These are phyloP conservation scores for Scotopteryx bipunctaria DNA, from an alignment of 2,888 invertebrate species.

Conservation along the genomic window DNA sequence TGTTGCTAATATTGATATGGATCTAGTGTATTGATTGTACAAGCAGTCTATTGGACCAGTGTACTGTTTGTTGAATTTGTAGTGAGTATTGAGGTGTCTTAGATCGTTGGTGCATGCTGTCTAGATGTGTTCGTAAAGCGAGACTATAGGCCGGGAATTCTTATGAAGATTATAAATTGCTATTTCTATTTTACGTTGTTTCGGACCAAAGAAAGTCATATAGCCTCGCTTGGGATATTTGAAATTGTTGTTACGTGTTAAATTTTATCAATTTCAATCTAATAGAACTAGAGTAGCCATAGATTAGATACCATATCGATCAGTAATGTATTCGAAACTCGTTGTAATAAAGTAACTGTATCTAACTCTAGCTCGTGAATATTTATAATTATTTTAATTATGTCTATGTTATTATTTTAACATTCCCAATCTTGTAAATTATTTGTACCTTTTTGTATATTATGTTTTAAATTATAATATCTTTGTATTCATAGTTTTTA, in stretches of 20 bases:
- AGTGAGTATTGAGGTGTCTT: conserved; percentile 74
- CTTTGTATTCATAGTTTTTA: conserved; percentile 42
- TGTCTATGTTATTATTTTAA: conserved; percentile 30
- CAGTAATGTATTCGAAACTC: conserved; percentile 25
- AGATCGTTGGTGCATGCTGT: conserved; percentile 77
- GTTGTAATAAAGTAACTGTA: not conserved
- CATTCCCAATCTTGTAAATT: conserved; percentile 66
- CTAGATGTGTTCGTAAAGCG: conserved; percentile 51
- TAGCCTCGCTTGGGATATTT: conserved; percentile 54
- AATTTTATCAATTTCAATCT: conserved; percentile 70
- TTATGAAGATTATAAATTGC: conserved; percentile 31
- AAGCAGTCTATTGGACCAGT: conserved; percentile 63
- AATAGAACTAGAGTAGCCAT: conserved; percentile 49
- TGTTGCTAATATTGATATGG: not conserved
- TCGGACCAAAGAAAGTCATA: conserved; percentile 63
- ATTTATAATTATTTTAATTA: conserved; percentile 18
- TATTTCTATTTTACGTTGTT: conserved; percentile 34
- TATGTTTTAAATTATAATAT: conserved; percentile 48
- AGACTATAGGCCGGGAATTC: conserved; percentile 45
- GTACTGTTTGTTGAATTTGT: conserved; percentile 73
- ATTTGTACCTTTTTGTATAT: conserved; percentile 65
- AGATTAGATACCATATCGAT: conserved; percentile 44
- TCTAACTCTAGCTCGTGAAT: conserved; percentile 5
- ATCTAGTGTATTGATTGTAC: conserved; percentile 1
- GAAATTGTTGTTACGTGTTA: conserved; percentile 69